Base-by-base conservation (phyloP, 2,888 invertebrate genomes). In the Coelopa pilipes region DNA sequence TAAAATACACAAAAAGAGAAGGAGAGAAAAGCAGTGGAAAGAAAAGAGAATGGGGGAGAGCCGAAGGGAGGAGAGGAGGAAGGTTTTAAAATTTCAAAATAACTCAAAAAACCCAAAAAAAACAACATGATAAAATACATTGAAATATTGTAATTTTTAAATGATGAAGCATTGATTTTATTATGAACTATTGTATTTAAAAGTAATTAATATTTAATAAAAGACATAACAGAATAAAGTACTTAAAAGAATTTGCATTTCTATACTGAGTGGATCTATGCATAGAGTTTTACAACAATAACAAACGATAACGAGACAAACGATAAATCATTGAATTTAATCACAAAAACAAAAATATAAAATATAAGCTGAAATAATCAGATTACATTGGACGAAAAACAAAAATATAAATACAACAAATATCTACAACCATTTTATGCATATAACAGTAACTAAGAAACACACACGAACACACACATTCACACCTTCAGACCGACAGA, bases 301-400 rank as follows among this genome's bases (percentile, higher is more conserved):
- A 46, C 12, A 49, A 21, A 47, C 17, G 12, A 19, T 17, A 4
- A 34, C 7, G 7, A 34, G 7, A 34, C 34, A 34, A 34, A 24
- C n/a, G 24, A 63, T 12, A 63, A 63, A 19, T 53, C 53, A 46
- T 69, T 69, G 46, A 21, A 69, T 46, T 57, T 69, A 34, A 34
- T 45, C 55, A 46, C 3, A 59, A 69, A 69, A 19, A 17, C 11
- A 66, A 66, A 50, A 12, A 46, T 46, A 46, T 10, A 7, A 59
- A 53, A 69, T 45, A 47, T 17, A 66, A 24, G 66, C 66, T 46
- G 47, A 46, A 17, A 69, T 57, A 69, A 69, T 46, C 73, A 75
- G 74, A 78, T 77, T 76, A 73, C 77, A 78, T 69, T 75, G 74
- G 73, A 76, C 67, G 67, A 59, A 72, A 74, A 74, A 60, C 60